phyloP scores from a whole-genome alignment of 2,797 vertebrate species.

The Aldrovandia affinis region DNA sequence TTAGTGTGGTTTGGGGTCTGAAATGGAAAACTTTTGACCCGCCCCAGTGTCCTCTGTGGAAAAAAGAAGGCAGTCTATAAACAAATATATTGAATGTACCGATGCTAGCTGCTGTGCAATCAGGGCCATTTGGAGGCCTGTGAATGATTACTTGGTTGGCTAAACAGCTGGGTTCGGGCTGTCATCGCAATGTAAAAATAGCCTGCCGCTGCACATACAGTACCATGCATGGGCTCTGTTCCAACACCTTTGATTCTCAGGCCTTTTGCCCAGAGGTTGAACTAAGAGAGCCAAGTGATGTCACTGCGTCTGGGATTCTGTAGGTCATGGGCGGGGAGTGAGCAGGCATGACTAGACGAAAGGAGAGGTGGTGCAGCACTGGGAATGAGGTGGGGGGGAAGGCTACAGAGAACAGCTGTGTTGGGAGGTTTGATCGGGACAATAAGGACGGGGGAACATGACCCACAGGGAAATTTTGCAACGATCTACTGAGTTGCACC shows the following conservation, averaged over 20 bases:
- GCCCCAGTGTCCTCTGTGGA: not conserved
- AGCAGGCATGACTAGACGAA: not conserved
- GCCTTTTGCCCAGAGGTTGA: not conserved
- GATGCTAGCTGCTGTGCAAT: not conserved
- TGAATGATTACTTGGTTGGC: not conserved
- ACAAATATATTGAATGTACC: not conserved
- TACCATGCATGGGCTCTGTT: not conserved
- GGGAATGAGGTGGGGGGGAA: no score
- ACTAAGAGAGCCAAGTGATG: not conserved
- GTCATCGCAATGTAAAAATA: not conserved
- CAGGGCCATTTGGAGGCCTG: not conserved
- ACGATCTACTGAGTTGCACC: not conserved
- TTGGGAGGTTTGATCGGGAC: not conserved
- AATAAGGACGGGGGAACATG: not conserved
- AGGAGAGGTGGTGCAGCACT: not conserved
- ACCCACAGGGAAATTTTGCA: not conserved
- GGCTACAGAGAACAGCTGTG: not conserved
- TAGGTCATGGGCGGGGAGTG: not conserved
- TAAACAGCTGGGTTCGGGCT: not conserved
- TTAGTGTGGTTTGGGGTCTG: not conserved
- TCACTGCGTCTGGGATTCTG: not conserved
- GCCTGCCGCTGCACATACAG: not conserved
- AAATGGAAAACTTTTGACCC: not conserved
- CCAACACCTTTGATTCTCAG: not conserved
- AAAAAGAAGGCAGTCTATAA: not conserved